Percentiles rank a stretch among this genome's conserved stretches.
Evolutionary conservation across 1,140 invertebrate genomes (phyloP).

Genomic region (Spodoptera frugiperda): DNA sequence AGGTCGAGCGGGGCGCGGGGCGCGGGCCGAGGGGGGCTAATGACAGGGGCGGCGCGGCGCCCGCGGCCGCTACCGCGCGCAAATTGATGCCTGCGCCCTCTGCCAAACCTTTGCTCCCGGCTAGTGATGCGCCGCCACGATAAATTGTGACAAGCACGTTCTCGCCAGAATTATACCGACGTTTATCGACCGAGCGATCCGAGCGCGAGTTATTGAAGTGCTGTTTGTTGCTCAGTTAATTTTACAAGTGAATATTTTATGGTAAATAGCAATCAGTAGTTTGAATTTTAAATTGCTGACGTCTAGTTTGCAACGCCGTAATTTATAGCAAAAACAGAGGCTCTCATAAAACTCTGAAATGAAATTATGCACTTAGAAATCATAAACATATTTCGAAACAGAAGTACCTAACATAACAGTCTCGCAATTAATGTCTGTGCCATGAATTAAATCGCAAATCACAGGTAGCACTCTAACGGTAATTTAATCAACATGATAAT

Average conservation of each 20-base stretch:
- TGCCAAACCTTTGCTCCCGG: slow-evolving; percentile 83
- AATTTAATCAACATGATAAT: slow-evolving; percentile 33
- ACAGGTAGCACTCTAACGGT: slow-evolving; percentile 2
- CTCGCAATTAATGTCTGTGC: background rate
- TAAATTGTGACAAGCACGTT: slow-evolving; percentile 72
- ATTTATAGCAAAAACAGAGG: slow-evolving; percentile 19
- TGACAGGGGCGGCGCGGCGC: slow-evolving; percentile 83
- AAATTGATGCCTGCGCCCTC: slow-evolving; percentile 85
- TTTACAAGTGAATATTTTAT: slow-evolving; percentile 42
- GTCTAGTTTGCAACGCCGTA: background rate
- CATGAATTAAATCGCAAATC: slow-evolving; percentile 8
- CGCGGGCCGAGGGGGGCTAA: slow-evolving; percentile 67
- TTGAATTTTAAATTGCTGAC: slow-evolving; percentile 35
- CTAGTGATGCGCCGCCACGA: slow-evolving; percentile 78
- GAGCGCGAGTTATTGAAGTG: slow-evolving; percentile 33
- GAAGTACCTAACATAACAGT: no score
- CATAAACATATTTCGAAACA: background rate
- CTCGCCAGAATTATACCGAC: slow-evolving; percentile 61
- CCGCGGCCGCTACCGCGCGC: slow-evolving; percentile 82
- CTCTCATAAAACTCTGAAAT: background rate
- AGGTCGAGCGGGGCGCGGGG: slow-evolving; percentile 55
- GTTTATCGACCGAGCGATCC: slow-evolving; percentile 40
- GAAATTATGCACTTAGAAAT: background rate
- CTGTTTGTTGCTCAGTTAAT: slow-evolving; percentile 25
- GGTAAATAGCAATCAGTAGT: slow-evolving; percentile 24